Percentiles rank a stretch among this genome's conserved stretches.
Conservation (phyloP, 2,797 vertebrate species). For the Sphenopsis melanotis region DNA sequence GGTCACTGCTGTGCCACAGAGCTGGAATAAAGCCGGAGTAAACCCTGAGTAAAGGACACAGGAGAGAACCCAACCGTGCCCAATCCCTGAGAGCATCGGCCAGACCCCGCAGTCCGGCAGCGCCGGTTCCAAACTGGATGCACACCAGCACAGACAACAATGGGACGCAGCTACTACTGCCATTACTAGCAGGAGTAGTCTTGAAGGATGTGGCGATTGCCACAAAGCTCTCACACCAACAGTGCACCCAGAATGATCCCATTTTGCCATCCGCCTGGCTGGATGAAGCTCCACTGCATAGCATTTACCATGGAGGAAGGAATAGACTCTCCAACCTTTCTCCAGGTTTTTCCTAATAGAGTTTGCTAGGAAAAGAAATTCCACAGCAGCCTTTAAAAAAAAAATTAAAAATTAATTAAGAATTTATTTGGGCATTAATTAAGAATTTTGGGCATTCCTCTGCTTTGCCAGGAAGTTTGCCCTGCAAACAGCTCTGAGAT, state of each 20-base stretch:
- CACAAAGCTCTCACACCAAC: slow-evolving; percentile 30
- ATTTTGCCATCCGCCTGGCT: neutral
- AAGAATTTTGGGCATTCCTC: neutral
- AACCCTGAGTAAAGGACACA: accelerated
- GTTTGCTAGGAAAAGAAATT: neutral
- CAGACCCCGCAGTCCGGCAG: slow-evolving; percentile 2
- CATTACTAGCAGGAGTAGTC: slow-evolving; percentile 41
- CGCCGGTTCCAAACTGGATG: slow-evolving; percentile 56
- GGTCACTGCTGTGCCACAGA: neutral
- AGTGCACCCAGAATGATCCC: neutral
- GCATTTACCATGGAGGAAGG: slow-evolving; percentile 17
- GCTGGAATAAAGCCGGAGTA: too few species aligned
- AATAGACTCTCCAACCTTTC: neutral
- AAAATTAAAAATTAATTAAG: neutral
- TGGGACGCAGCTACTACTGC: neutral
- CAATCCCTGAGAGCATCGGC: accelerated
- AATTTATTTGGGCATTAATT: neutral
- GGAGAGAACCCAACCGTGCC: neutral
- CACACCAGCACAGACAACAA: slow-evolving; percentile 36
- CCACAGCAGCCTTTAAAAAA: neutral
- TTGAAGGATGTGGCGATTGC: slow-evolving; percentile 14
- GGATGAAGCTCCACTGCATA: neutral
- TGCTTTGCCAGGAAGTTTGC: neutral
- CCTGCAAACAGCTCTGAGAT: too few species aligned
- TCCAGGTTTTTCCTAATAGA: neutral